Evolutionary conservation across 1,140 invertebrate genomes (phyloP), one percentile per base, ranked within the genome.

Genomic region (Diorhabda sublineata): DNA sequence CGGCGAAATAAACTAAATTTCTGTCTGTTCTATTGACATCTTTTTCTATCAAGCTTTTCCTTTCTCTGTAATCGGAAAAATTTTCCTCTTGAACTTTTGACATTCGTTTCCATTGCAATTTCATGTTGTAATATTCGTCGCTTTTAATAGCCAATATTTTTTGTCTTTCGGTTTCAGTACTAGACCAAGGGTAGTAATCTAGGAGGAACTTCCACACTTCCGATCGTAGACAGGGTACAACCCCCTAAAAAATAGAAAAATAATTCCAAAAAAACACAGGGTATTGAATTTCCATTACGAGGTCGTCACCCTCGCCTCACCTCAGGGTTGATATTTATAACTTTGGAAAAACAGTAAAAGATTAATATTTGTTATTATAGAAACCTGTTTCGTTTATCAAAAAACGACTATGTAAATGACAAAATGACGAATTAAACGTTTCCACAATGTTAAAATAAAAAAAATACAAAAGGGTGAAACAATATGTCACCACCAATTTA

Each of bases 171-270:
- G 85, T 79, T 67, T 87, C 83, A 0, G 91, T 94, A 61, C 90
- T 90, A 70, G 91, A 83, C 94, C 94, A 98, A 1, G 90, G 87
- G 80, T 92, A 94, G 78, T 95, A 97, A 73, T 92, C 91, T 4
- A 99, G 84, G 5, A 99, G 85, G 82, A 92, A 98, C 79, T 98
- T 98, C 97, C 97, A 99, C 1, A 97, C 92, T 78, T 94, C 91
- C 45, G 87, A 84, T 41, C 97, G 83, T 68, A 98, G 84, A 26
- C 86, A 85, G 71, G 88, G 87, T 56, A 83, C 82, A 11, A 89
- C 79, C 59, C 85, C 85, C 85, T 86, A 68, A 61, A 71, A 64
- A 58, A 41, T 44, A 67, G 61, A 47, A 44, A 65, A 66, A 58
- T 58, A 64, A 8, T 77, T 11, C 26, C 26, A 26, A 26, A 1